Evolutionary conservation across 2,797 vertebrate genomes (phyloP), one percentile per base, ranked within the genome.

Genomic region (Pseudochirops cupreus): DNA sequence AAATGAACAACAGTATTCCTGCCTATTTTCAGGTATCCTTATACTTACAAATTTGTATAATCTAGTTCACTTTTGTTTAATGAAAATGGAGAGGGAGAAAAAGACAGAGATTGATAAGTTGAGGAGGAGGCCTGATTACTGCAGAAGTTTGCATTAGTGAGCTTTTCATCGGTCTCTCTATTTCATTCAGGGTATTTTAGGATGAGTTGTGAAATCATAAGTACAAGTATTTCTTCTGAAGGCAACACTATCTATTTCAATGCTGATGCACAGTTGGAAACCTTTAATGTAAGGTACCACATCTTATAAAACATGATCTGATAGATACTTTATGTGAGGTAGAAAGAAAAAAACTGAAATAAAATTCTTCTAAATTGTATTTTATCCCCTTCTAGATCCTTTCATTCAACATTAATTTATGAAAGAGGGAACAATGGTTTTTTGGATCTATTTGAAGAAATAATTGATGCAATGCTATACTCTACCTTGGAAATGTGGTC

Each of bases 201-300:
- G 90, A 92, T 95, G 95, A 95, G 14, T 95, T 96, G 95, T 67
- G 28, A 74, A 91, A 91, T 96, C 93, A 46, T 96, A n/a, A 0
- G 62, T 57, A 53, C 92, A 92, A 93, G 46, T 89, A 11, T 90
- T 90, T 57, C 56, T 92, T 52, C 90, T 91, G 74, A 97, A 67
- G 92, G 94, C 56, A 95, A 55, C 91, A 95, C 94, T 96, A 93
- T 95, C 94, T 97, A 91, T 93, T 96, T 94, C 28, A 91, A 96
- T 56, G 57, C 54, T 93, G 94, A 94, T 93, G 54, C 67, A 46
- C 87, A 87, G 94, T 94, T 96, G n/a, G 95, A 96, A 95, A 82
- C n/a, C 46, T 91, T 95, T 94, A 58, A 26, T 57, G 91, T 62
- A 93, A 33, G 67, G 7, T 74, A 46, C 33, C 56, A 95, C 56